phyloP scores from a whole-genome alignment of 2,797 vertebrate species.

The Chelon auratus region DNA sequence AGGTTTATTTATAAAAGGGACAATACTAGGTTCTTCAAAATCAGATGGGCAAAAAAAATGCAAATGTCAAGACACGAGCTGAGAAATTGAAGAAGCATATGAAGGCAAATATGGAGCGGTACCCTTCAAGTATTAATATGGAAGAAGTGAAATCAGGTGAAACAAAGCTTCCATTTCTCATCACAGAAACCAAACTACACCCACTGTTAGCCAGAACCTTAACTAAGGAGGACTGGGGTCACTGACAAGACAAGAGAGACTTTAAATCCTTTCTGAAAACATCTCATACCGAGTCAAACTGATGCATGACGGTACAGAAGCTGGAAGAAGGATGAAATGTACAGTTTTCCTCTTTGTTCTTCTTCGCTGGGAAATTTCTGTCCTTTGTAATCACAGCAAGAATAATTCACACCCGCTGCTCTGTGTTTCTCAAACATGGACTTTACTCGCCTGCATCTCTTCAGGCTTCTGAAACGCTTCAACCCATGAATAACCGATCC shows the following conservation, averaged over 20 bases:
- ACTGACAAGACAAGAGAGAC: neutral
- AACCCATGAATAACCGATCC: conserved; percentile 34
- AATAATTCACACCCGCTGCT: conserved; percentile 19
- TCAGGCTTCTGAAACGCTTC: conserved; percentile 20
- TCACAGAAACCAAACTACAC: no score
- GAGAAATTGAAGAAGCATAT: neutral
- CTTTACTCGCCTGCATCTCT: neutral
- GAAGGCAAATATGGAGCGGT: no score
- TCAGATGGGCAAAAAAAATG: no score
- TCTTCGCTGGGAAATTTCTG: conserved; percentile 18
- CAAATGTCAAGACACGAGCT: no score
- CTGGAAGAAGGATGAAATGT: conserved; percentile 25
- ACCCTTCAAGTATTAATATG: no score
- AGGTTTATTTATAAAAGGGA: no score
- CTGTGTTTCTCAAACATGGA: conserved; percentile 6
- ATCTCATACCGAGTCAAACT: neutral
- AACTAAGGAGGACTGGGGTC: no score
- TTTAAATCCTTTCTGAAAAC: conserved; percentile 6
- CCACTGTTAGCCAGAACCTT: no score
- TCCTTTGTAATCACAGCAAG: conserved; percentile 10
- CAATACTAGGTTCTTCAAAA: no score
- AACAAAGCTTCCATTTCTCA: neutral
- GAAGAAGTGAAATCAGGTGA: no score
- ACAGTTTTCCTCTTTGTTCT: neutral
- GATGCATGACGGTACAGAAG: conserved; percentile 19